Evolutionary conservation across 2,888 invertebrate genomes (phyloP).

Genomic region (Drosophila basisetae): DNA sequence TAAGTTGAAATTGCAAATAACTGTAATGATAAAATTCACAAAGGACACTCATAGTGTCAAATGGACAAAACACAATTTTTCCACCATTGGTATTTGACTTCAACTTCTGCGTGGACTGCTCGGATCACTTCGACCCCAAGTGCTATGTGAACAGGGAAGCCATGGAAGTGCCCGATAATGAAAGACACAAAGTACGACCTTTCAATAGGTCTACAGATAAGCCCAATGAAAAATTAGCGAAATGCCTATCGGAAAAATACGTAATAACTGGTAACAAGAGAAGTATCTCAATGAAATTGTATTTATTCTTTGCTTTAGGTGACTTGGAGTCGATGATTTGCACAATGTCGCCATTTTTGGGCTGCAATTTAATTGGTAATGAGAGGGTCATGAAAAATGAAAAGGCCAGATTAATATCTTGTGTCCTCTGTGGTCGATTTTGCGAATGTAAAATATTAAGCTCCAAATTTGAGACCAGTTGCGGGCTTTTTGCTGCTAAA

Average conservation of each 20-base stretch:
- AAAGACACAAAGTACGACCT: background rate
- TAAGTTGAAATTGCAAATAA: background rate
- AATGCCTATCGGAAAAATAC: background rate
- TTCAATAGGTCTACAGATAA: rapidly evolving
- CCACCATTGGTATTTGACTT: background rate
- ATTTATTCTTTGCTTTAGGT: background rate
- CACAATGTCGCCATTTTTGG: slow-evolving; percentile 2
- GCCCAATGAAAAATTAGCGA: background rate
- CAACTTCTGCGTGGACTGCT: background rate
- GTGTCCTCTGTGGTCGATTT: background rate
- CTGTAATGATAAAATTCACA: background rate
- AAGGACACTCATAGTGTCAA: background rate
- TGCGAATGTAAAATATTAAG: background rate
- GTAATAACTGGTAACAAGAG: background rate
- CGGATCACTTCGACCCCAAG: background rate
- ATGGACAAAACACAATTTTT: background rate
- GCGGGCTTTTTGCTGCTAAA: background rate
- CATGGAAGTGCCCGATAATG: slow-evolving; percentile 2
- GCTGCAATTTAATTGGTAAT: slow-evolving; percentile 9
- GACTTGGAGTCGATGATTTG: slow-evolving; percentile 9
- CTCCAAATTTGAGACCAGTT: rapidly evolving
- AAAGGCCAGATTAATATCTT: background rate
- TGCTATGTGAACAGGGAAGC: background rate
- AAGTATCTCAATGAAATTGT: background rate
- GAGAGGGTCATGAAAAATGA: background rate